phyloP scores from a whole-genome alignment of 2,888 invertebrate species.

The Lumbricus terrestris region DNA sequence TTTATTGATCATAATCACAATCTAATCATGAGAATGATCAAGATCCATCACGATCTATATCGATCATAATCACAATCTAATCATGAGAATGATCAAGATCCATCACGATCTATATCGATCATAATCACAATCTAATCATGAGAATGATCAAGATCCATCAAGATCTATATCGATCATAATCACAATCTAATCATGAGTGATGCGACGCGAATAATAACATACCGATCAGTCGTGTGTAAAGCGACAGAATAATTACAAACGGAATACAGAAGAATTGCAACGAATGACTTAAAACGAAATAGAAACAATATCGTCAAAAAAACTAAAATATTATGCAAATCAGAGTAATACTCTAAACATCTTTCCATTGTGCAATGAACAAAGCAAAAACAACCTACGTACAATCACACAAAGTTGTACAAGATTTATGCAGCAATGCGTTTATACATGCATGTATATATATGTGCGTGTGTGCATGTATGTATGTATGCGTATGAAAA shows the following conservation, averaged over 20 bases:
- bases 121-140: not conserved
- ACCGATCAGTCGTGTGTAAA: not conserved
- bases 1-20: no score
- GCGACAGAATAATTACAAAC: not conserved
- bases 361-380: not conserved
- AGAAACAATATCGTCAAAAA: not conserved
- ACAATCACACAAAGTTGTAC: not conserved
- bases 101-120: not conserved
- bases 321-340: not conserved
- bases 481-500: no score
- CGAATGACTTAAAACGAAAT: not conserved
- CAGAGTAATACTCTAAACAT: not conserved
- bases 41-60: no score
- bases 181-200: not conserved
- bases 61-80: no score
- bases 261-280: not conserved
- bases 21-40: no score
- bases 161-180: not conserved
- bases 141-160: no score
- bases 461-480: not conserved
- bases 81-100: no score
- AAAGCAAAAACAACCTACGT: not conserved
- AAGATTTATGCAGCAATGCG: not conserved
- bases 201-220: not conserved
- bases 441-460: not conserved